These are phyloP conservation scores for Drosophila rufa DNA, from an alignment of 1,140 invertebrate species.

Conservation along the genomic window DNA sequence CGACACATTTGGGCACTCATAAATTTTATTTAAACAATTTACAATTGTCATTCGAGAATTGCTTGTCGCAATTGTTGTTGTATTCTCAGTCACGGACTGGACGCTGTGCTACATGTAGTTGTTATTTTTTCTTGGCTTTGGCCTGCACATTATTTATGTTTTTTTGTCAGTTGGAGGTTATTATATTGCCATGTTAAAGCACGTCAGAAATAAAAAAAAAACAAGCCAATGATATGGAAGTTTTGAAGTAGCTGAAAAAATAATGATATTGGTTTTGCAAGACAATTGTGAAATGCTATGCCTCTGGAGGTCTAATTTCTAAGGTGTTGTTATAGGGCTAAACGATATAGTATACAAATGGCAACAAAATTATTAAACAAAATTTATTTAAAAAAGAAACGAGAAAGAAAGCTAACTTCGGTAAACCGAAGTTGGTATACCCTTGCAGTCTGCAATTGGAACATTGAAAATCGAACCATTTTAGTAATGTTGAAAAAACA, in stretches of 20 bases:
- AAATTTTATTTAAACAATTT: slow-evolving; percentile 84
- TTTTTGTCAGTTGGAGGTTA: slow-evolving; percentile 68
- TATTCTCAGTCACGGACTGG: slow-evolving; percentile 35
- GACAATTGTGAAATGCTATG: no score
- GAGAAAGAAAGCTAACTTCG: no score
- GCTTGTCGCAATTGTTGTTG: slow-evolving; percentile 57
- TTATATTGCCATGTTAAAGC: slow-evolving; percentile 46
- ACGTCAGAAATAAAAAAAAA: slow-evolving; percentile 34
- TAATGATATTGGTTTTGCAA: background rate
- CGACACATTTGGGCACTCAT: slow-evolving; percentile 82
- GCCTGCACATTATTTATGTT: slow-evolving; percentile 60
- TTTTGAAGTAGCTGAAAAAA: slow-evolving; percentile 6
- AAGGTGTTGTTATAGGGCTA: no score
- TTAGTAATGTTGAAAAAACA: no score
- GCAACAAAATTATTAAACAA: no score
- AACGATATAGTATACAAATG: no score
- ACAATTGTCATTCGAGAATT: slow-evolving; percentile 81
- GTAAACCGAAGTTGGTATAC: no score
- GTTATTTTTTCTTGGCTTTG: slow-evolving; percentile 40
- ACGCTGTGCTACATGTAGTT: slow-evolving; percentile 20
- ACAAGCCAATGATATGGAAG: slow-evolving; percentile 22
- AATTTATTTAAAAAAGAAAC: no score
- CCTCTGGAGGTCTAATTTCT: no score
- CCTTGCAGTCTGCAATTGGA: no score
- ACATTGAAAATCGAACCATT: no score